A percentile compares a stretch with the other conserved stretches of the same genome.
Evolutionary conservation across 2,888 invertebrate genomes (phyloP).

Genomic region (Drosophila stalkeri): DNA sequence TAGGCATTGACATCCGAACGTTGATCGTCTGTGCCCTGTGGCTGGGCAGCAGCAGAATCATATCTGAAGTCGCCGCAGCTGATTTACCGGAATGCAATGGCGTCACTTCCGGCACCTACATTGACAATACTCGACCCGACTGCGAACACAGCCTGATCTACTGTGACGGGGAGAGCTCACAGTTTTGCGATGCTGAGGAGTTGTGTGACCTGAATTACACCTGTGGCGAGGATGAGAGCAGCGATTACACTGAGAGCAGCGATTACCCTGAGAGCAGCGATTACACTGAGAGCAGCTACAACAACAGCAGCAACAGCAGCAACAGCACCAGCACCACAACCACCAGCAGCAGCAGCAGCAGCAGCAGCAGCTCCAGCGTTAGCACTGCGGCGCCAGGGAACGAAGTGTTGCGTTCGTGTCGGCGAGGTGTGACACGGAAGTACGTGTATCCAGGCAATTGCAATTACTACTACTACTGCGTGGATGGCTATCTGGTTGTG

Average conservation of each 20-base stretch:
- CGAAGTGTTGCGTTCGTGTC: slow-evolving; percentile 49
- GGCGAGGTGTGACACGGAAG: slow-evolving; percentile 55
- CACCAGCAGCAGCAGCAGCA: slow-evolving; percentile 8
- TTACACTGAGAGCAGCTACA: not conserved
- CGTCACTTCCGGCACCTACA: not conserved
- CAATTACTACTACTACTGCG: slow-evolving; percentile 67
- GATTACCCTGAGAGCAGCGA: not conserved
- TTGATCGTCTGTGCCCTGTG: slow-evolving; percentile 16
- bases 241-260: too few relatives aligned
- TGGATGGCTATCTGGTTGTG: slow-evolving; percentile 68
- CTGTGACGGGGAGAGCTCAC: slow-evolving; percentile 49
- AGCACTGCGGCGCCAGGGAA: not conserved
- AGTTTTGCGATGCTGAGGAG: slow-evolving; percentile 32
- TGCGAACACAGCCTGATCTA: slow-evolving; percentile 52
- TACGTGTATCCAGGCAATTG: slow-evolving; percentile 64
- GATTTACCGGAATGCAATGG: slow-evolving; percentile 47
- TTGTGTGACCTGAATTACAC: not conserved
- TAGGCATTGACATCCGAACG: slow-evolving; percentile 37
- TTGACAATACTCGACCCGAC: slow-evolving; percentile 38
- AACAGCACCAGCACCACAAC: not conserved
- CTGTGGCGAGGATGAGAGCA: not conserved
- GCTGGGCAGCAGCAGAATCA: not conserved
- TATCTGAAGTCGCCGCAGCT: not conserved
- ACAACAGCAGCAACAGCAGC: not conserved
- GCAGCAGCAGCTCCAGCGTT: not conserved